Evolutionary conservation across 2,113 vertebrate genomes (phyloP), one percentile per base, ranked within the genome.

Genomic region (Fulmarus glacialis): DNA sequence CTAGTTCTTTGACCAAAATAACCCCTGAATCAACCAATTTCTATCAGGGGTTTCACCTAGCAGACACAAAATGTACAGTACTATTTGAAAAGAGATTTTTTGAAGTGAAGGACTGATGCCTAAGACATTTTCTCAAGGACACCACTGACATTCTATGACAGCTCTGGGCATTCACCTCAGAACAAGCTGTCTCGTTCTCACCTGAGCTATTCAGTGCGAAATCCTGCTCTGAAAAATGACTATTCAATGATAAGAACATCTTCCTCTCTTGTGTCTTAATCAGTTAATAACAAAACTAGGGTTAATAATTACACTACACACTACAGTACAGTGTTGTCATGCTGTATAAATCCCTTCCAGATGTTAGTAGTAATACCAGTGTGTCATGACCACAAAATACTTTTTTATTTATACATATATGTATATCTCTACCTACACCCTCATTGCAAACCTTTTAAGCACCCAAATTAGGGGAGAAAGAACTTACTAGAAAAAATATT

Each of bases 61-160:
- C 63, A 70, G 55, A 71, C 77, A 66, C 11, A 6, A 6, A 52
- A 22, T 8, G 14, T 34, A 32, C 26, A 34, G 42, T 50, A 32
- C 26, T 71, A 21, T 67, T 56, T 79, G 56, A 47, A 59, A 81
- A 32, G 42, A 78, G 32, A 36, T 13, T 21, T 63, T 91, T 36
- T 63, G 6, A 67, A 80, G 36, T 22, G 47, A 89, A 81, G 48
- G 68, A 71, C 52, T 87, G 73, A 85, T 56, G 70, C 52, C 63
- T 36, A 9, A 79, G 90, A 82, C 70, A 68, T 77, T 91, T 89
- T 78, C 87, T 96, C 92, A 95, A 96, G 95, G 96, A 95, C 92
- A 88, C 27, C 38, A 70, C 23, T 11, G 0, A 67, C 53, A 53
- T 89, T 40, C 66, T 43, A 4, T 82, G 84, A 94, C 93, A 97